Percentiles rank a stretch among this genome's conserved stretches.
Conservation (phyloP, 2,888 invertebrate genomes). For the Papilio protenor region DNA sequence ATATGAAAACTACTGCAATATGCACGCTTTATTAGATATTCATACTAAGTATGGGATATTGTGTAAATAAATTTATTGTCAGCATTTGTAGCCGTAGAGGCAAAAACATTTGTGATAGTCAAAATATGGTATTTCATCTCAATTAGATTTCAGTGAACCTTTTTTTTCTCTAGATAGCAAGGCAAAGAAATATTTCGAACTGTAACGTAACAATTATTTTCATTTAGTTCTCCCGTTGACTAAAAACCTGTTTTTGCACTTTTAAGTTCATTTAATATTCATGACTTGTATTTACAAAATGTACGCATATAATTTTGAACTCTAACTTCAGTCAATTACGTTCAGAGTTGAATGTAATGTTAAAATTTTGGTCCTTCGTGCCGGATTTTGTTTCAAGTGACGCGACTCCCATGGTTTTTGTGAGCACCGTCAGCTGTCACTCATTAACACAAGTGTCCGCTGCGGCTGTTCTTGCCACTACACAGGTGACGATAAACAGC, state of each 20-base stretch:
- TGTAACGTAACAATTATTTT: conserved; percentile 33
- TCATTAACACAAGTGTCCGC: conserved; percentile 47
- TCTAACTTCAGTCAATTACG: not conserved
- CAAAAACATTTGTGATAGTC: not conserved
- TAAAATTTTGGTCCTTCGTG: conserved; percentile 43
- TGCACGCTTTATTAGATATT: too few species aligned
- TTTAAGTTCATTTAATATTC: conserved; percentile 47
- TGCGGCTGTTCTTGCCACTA: conserved; percentile 23
- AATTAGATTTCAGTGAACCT: not conserved
- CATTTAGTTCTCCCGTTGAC: conserved; percentile 31
- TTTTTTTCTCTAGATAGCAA: not conserved
- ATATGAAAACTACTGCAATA: not conserved
- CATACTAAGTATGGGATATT: not conserved
- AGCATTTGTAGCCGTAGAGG: not conserved
- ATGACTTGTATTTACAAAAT: conserved; percentile 43
- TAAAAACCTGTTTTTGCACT: conserved; percentile 44
- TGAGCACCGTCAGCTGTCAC: conserved; percentile 50
- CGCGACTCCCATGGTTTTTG: conserved; percentile 47
- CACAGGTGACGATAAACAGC: conserved; percentile 39
- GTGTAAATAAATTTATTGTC: not conserved
- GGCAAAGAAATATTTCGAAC: not conserved
- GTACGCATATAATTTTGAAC: not conserved
- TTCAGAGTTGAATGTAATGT: conserved; percentile 20
- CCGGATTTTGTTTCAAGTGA: conserved; percentile 48
- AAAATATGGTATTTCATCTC: not conserved